These are phyloP conservation scores for Portunus trituberculatus DNA, from an alignment of 1,140 invertebrate genomes.

Conservation along the genomic window DNA sequence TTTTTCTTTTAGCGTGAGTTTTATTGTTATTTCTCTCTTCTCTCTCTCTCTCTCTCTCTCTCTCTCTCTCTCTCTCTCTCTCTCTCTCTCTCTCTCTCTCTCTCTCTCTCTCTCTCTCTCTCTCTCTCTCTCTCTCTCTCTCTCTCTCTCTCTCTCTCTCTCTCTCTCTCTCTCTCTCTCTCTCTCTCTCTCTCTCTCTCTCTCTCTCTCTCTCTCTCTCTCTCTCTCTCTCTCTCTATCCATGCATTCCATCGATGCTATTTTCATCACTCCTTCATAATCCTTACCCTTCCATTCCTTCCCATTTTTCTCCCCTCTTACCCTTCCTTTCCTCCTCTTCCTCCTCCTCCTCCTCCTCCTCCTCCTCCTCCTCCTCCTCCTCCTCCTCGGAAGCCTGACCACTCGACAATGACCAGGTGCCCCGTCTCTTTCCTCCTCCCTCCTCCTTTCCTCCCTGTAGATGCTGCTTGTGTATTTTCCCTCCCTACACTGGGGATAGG, in stretches of 20 bases:
- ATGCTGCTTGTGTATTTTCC: slow-evolving; percentile 61
- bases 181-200: slow-evolving; percentile 52
- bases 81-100: background rate
- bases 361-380: slow-evolving; percentile 21
- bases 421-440: background rate
- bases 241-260: background rate
- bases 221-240: slow-evolving; percentile 33
- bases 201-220: slow-evolving; percentile 59
- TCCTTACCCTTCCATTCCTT: background rate
- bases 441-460: background rate
- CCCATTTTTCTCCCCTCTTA: background rate
- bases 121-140: background rate
- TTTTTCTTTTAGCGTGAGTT: background rate
- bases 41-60: background rate
- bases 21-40: background rate
- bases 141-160: slow-evolving; percentile 22
- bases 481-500: slow-evolving; percentile 45
- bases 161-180: slow-evolving; percentile 14
- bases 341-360: background rate
- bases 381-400: background rate
- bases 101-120: background rate
- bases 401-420: slow-evolving; percentile 43
- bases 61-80: slow-evolving; percentile 6
- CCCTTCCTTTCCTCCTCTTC: background rate
- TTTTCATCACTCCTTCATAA: slow-evolving; percentile 1